Conservation (phyloP, 1,140 invertebrate genomes). For the Drosophila bifasciata region DNA sequence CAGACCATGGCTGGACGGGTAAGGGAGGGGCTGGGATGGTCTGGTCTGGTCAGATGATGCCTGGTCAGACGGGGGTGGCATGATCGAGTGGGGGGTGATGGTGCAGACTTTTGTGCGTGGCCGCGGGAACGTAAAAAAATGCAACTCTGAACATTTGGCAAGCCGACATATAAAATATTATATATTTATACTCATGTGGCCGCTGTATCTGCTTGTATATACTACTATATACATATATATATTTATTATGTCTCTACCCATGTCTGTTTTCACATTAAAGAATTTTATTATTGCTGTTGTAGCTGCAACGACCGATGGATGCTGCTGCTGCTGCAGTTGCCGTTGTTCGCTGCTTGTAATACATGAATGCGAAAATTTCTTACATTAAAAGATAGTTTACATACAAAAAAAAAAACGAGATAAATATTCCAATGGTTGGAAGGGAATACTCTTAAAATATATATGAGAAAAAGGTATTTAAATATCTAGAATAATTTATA, state of each 20-base stretch:
- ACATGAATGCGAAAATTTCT: slow-evolving; percentile 52
- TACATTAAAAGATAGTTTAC: slow-evolving; percentile 76
- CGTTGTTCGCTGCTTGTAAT: slow-evolving; percentile 52
- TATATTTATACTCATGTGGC: slow-evolving; percentile 24
- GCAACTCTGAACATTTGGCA: slow-evolving; percentile 37
- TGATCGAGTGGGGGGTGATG: slow-evolving; percentile 16
- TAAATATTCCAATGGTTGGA: slow-evolving; percentile 5
- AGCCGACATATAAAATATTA: slow-evolving; percentile 44
- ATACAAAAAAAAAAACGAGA: slow-evolving; percentile 33
- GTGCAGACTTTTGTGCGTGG: slow-evolving; percentile 47
- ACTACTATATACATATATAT: slow-evolving; percentile 10
- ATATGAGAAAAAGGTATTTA: neutral
- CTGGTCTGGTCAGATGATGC: slow-evolving; percentile 11
- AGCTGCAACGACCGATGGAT: slow-evolving; percentile 4
- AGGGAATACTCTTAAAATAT: neutral
- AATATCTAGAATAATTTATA: neutral
- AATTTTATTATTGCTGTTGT: slow-evolving; percentile 65
- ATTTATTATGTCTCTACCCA: slow-evolving; percentile 48
- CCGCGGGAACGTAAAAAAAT: slow-evolving; percentile 51
- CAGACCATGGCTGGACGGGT: slow-evolving; percentile 6
- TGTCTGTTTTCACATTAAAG: slow-evolving; percentile 70
- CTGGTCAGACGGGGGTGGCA: slow-evolving; percentile 13
- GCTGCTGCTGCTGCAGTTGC: slow-evolving; percentile 23
- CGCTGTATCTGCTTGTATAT: slow-evolving; percentile 9
- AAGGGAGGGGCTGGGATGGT: slow-evolving; percentile 2